These are phyloP conservation scores for Limonius californicus DNA, from an alignment of 1,140 invertebrate species.

Conservation along the genomic window DNA sequence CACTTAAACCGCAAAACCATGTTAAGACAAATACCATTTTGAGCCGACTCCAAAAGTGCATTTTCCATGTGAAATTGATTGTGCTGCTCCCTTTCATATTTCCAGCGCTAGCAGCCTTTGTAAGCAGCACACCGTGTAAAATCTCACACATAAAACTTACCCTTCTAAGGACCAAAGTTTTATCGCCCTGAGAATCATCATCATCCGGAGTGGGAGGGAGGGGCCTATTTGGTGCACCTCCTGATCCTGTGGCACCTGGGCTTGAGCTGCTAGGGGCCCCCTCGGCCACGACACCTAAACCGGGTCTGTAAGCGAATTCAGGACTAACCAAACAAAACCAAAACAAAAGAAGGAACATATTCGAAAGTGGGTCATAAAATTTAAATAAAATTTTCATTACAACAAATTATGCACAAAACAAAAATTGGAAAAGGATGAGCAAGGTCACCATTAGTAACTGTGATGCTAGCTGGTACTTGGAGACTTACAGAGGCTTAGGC, in stretches of 20 bases:
- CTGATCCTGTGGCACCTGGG: conserved; percentile 53
- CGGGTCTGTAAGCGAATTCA: conserved; percentile 84
- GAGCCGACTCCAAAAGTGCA: too few species aligned
- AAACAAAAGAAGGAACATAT: conserved; percentile 37
- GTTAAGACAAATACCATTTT: too few species aligned
- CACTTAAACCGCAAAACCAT: too few species aligned
- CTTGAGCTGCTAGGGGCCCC: conserved; percentile 44
- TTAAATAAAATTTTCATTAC: conserved; percentile 8
- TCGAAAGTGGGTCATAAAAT: background rate
- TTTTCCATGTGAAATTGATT: too few species aligned
- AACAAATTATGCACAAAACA: too few species aligned
- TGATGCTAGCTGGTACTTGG: too few species aligned
- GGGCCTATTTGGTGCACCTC: conserved; percentile 83
- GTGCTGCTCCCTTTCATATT: too few species aligned
- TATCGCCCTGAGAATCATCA: conserved; percentile 74
- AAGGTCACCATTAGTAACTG: background rate
- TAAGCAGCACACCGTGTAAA: too few species aligned
- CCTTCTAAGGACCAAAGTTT: conserved; percentile 86
- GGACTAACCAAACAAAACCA: conserved; percentile 58
- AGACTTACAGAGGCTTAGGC: conserved; percentile 91
- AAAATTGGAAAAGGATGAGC: background rate
- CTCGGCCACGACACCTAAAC: conserved; percentile 56
- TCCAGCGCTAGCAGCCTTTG: too few species aligned
- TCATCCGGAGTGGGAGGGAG: conserved; percentile 91
- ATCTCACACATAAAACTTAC: conserved; percentile 56